Conservation (phyloP, 92 coral and sea anemone genomes). For the Zoanthus sociatus region DNA sequence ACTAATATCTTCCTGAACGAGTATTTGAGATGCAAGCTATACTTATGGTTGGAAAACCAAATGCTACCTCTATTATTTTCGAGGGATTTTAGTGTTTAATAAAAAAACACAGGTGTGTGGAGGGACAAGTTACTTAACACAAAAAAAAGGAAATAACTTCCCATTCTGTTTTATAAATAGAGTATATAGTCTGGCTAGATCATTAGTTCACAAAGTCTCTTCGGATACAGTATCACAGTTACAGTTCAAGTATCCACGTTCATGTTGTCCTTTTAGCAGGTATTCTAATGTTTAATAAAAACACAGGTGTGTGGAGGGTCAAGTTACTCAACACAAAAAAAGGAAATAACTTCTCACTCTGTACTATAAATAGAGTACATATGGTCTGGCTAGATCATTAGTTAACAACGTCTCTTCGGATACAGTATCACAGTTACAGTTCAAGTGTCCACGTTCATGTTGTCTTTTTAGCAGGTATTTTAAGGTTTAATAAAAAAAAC, state of each 20-base stretch:
- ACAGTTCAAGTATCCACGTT: no score
- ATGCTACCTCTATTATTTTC: slow-evolving; percentile 28
- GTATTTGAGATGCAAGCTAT: slow-evolving; percentile 17
- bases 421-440: no score
- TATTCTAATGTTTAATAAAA: slow-evolving; percentile 41
- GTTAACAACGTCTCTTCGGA: no score
- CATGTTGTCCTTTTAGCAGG: background rate
- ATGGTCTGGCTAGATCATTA: no score
- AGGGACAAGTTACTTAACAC: slow-evolving; percentile 36
- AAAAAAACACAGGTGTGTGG: slow-evolving; percentile 44
- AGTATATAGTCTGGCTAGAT: no score
- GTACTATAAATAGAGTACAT: no score
- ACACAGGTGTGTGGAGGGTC: slow-evolving; percentile 47
- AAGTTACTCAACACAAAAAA: slow-evolving; percentile 23
- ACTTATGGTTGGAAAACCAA: slow-evolving; percentile 37
- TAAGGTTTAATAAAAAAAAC: slow-evolving; percentile 41
- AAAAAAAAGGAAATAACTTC: background rate
- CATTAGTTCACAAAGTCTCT: no score
- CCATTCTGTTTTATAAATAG: no score
- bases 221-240: no score
- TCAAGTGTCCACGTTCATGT: no score
- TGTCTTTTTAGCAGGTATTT: background rate
- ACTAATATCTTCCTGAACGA: slow-evolving; percentile 22
- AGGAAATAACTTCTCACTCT: no score
- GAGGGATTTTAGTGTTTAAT: slow-evolving; percentile 33